These are phyloP conservation scores for Chloroclysta siterata DNA, from an alignment of 2,888 invertebrate genomes.

Conservation along the genomic window DNA sequence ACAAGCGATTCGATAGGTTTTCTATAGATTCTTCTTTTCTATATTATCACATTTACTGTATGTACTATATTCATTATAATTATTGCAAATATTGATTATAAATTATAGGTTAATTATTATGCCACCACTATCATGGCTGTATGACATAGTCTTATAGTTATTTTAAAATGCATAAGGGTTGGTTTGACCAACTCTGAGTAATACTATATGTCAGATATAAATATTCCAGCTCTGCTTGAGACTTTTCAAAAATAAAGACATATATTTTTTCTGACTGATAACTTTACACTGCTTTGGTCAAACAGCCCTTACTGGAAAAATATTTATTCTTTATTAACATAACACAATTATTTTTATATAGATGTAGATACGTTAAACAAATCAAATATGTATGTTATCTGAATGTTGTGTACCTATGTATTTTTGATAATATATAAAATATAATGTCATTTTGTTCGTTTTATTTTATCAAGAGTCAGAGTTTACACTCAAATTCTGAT, in stretches of 20 bases:
- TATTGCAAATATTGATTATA: constrained; percentile 10
- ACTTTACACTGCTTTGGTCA: no score
- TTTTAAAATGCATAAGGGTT: constrained; percentile 4
- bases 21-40: constrained; percentile 10
- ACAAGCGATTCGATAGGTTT: constrained; percentile 25
- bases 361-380: constrained; percentile 1
- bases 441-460: constrained; percentile 21
- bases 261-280: no score
- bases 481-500: background rate
- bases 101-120: constrained; percentile 7
- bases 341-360: background rate
- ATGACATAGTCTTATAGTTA: constrained; percentile 14
- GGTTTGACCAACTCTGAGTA: no score
- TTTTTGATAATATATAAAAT: constrained; percentile 34
- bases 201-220: no score
- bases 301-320: constrained; percentile 7
- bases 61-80: constrained; percentile 7
- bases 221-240: no score
- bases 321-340: constrained; percentile 18
- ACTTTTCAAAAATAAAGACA: no score
- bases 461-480: constrained; percentile 16
- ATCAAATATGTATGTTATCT: constrained; percentile 27
- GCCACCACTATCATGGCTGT: constrained; percentile 6
- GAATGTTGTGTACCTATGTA: constrained; percentile 33
- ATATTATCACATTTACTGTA: constrained; percentile 2